A percentile compares a stretch with the other conserved stretches of the same genome.
phyloP scores from a whole-genome alignment of 1,140 invertebrate species.

The Babylonia areolata region DNA sequence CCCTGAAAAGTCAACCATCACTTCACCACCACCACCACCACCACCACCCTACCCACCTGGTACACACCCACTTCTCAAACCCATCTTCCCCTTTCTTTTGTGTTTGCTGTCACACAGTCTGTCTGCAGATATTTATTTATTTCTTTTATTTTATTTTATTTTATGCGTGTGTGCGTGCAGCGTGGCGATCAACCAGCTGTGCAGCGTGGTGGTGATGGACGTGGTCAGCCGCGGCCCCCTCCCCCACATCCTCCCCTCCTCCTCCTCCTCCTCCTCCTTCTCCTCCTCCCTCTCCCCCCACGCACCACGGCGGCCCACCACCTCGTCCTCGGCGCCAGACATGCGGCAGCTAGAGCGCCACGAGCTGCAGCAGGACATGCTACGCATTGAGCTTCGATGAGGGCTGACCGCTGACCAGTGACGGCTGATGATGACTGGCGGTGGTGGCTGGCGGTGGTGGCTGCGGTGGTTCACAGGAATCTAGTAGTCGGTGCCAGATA shows the following conservation, averaged over 20 bases:
- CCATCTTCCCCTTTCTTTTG: too few relatives aligned
- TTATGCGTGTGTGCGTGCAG: constrained; percentile 34
- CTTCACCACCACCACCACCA: too few relatives aligned
- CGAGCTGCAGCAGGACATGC: constrained; percentile 27
- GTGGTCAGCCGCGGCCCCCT: neutral
- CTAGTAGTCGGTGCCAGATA: too few relatives aligned
- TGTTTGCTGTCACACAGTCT: too few relatives aligned
- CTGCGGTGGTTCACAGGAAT: too few relatives aligned
- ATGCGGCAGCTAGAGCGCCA: constrained; percentile 21
- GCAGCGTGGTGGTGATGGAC: constrained; percentile 29
- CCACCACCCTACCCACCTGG: too few relatives aligned
- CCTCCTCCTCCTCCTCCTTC: neutral
- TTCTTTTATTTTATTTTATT: too few relatives aligned
- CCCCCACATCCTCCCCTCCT: neutral
- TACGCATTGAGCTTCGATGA: constrained; percentile 15
- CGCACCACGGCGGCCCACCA: neutral
- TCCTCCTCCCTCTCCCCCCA: neutral
- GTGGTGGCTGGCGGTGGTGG: too few relatives aligned
- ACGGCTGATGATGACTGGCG: neutral
- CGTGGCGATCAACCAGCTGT: constrained; percentile 44
- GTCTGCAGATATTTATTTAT: too few relatives aligned
- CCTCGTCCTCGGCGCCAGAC: constrained; percentile 22
- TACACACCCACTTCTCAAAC: too few relatives aligned
- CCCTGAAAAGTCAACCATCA: too few relatives aligned
- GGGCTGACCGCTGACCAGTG: too few relatives aligned